A percentile compares a stretch with the other conserved stretches of the same genome.
These are phyloP conservation scores for Ciconia nigra DNA, from an alignment of 2,797 vertebrate genomes.

Conservation along the genomic window DNA sequence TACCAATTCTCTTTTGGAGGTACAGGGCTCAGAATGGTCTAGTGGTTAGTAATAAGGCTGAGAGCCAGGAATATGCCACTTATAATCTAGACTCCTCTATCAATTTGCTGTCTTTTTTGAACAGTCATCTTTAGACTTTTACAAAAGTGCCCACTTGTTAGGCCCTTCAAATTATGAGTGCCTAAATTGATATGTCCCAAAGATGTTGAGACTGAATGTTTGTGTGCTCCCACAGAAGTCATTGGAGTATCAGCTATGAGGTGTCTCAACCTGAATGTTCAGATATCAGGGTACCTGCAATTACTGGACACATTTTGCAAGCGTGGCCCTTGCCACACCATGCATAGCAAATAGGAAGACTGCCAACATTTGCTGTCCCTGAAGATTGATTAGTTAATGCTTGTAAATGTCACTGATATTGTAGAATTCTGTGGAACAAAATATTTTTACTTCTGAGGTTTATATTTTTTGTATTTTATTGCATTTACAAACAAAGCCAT, in stretches of 20 bases:
- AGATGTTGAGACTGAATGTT: neutral
- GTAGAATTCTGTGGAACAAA: neutral
- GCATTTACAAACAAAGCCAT: neutral
- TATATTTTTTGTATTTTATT: neutral
- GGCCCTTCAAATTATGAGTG: neutral
- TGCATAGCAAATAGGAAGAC: neutral
- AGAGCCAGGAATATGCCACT: neutral
- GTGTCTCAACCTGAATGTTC: neutral
- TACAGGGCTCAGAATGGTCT: neutral
- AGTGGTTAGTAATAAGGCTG: neutral
- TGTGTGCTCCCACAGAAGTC: neutral
- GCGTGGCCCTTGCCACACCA: neutral
- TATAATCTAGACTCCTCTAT: neutral
- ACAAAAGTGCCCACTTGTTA: neutral
- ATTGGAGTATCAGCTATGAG: neutral
- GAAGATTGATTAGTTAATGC: neutral
- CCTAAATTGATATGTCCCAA: neutral
- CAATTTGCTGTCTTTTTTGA: neutral
- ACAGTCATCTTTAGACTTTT: neutral
- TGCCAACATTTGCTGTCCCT: neutral
- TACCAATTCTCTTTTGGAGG: neutral
- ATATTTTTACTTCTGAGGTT: neutral
- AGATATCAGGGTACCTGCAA: neutral
- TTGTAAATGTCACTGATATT: neutral
- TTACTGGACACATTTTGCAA: neutral